These are phyloP conservation scores for Ellobius talpinus DNA, from an alignment of 2,113 vertebrate species.

Conservation along the genomic window DNA sequence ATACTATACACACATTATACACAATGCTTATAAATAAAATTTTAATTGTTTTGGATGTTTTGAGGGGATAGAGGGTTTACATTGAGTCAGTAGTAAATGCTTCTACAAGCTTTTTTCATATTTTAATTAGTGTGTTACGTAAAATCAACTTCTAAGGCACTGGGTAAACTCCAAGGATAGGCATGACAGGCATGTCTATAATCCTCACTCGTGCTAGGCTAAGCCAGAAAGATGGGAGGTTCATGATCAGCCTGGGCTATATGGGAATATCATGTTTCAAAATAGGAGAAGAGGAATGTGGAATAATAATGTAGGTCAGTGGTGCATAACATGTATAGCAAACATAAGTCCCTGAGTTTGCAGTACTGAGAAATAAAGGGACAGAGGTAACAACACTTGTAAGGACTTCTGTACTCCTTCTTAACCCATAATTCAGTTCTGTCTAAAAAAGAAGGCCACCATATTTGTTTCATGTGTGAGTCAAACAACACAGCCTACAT, in stretches of 20 bases:
- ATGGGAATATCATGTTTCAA: background rate
- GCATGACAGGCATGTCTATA: background rate
- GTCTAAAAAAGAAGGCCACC: constrained; percentile 46
- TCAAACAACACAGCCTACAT: constrained; percentile 66
- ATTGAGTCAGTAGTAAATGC: constrained; percentile 32
- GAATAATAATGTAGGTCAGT: background rate
- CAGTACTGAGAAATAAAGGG: background rate
- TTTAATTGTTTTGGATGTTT: constrained; percentile 8
- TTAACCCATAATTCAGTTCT: constrained; percentile 58
- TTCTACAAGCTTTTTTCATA: constrained; percentile 39
- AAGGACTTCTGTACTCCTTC: constrained; percentile 7
- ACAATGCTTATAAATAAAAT: background rate
- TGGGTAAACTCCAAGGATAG: constrained; percentile 8
- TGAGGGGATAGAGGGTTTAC: background rate
- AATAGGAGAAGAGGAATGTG: background rate
- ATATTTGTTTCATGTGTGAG: constrained; percentile 69
- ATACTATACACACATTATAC: background rate
- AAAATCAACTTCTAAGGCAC: constrained; percentile 53
- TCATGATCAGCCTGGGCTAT: background rate
- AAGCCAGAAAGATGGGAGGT: background rate
- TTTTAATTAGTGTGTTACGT: constrained; percentile 30
- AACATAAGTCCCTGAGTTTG: background rate
- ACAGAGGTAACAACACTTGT: background rate
- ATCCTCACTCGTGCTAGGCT: too few relatives aligned
- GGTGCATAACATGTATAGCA: background rate